Conservation (phyloP, 2,113 vertebrate species). For the Gymnarchus niloticus region DNA sequence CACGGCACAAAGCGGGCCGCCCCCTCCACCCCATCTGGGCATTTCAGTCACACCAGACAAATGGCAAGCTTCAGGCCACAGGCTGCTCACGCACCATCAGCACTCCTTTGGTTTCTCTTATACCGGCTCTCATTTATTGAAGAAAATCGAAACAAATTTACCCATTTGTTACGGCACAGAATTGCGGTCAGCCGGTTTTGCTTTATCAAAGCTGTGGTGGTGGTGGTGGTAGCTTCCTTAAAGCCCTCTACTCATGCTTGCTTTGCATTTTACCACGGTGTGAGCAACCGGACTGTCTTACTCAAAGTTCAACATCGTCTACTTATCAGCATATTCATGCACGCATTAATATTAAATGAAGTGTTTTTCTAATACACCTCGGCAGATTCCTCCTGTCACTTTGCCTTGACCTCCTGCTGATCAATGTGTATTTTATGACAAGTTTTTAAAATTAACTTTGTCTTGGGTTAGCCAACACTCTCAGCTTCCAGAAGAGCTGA, state of each 20-base stretch:
- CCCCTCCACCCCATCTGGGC: neutral
- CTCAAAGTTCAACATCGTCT: conserved; percentile 40
- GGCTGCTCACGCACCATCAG: neutral
- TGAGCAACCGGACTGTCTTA: conserved; percentile 19
- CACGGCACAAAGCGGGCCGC: neutral
- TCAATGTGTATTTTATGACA: neutral
- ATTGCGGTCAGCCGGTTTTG: neutral
- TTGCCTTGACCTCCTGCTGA: neutral
- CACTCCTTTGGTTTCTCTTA: neutral
- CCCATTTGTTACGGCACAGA: neutral
- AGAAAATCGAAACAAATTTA: neutral
- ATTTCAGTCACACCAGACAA: too few relatives aligned
- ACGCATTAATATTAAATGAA: conserved; percentile 34
- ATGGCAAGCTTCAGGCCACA: too few relatives aligned
- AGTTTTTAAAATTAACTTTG: neutral
- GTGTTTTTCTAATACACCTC: neutral
- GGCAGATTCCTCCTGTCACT: neutral
- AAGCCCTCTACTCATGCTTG: neutral
- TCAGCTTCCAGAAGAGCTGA: neutral
- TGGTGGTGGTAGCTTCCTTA: neutral
- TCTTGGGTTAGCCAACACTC: neutral
- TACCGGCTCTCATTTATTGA: neutral
- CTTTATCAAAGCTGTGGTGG: neutral
- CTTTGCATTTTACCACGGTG: neutral
- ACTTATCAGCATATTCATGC: conserved; percentile 41